Conservation (phyloP, 2,888 invertebrate genomes). For the Andrena praecox region DNA sequence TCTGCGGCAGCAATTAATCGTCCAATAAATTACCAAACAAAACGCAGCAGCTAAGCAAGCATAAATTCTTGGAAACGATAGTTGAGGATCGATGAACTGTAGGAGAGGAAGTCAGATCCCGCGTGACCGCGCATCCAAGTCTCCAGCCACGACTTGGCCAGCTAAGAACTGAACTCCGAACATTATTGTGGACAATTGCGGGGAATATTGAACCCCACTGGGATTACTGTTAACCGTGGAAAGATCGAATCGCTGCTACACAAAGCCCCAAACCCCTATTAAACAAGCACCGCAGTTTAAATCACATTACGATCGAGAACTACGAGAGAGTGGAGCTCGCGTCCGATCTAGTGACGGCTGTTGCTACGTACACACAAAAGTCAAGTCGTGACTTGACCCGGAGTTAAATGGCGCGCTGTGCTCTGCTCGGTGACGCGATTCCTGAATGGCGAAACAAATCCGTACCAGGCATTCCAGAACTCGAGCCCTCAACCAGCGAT, state of each 20-base stretch:
- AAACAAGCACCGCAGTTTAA: slow-evolving; percentile 48
- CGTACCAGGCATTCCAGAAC: not conserved
- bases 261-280: slow-evolving; percentile 47
- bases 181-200: slow-evolving; percentile 4
- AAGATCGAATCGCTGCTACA: slow-evolving; percentile 53
- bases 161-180: not conserved
- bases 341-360: slow-evolving; percentile 46
- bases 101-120: not conserved
- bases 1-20: not conserved
- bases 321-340: slow-evolving; percentile 22
- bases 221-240: slow-evolving; percentile 33
- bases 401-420: slow-evolving; percentile 22
- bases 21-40: not conserved
- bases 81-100: not conserved
- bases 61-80: not conserved
- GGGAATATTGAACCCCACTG: slow-evolving; percentile 37
- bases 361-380: slow-evolving; percentile 34
- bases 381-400: slow-evolving; percentile 42
- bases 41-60: not conserved
- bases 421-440: slow-evolving; percentile 24
- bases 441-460: not conserved
- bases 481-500: not conserved
- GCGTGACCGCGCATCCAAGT: slow-evolving; percentile 28
- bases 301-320: slow-evolving; percentile 53
- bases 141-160: slow-evolving; percentile 9